Percentiles rank a stretch among this genome's conserved stretches.
Evolutionary conservation across 2,113 vertebrate genomes (phyloP).

Genomic region (Thamnophis sirtalis): DNA sequence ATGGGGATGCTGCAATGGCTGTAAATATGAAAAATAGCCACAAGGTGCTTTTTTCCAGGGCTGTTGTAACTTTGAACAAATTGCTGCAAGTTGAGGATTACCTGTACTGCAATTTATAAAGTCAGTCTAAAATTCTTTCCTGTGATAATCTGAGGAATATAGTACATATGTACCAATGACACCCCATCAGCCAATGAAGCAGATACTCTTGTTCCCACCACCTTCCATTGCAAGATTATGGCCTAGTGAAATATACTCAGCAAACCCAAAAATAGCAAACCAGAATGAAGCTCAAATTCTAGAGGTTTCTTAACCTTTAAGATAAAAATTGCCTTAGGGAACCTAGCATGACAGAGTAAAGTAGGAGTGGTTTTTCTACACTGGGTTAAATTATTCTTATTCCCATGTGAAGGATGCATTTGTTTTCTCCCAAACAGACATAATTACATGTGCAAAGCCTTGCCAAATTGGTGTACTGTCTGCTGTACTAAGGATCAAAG

Average conservation of each 20-base stretch:
- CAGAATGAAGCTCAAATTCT: not conserved
- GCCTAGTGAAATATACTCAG: not conserved
- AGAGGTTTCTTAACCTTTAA: not conserved
- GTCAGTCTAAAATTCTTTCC: not conserved
- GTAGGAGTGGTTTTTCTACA: not conserved
- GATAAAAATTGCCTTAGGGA: not conserved
- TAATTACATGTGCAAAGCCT: not conserved
- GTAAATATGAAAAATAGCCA: no score
- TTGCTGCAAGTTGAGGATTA: no score
- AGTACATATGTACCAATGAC: not conserved
- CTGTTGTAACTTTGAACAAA: no score
- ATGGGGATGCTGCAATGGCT: no score
- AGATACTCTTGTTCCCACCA: not conserved
- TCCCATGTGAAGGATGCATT: not conserved
- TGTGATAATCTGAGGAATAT: not conserved
- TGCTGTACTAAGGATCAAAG: not conserved
- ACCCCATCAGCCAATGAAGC: not conserved
- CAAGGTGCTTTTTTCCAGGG: no score
- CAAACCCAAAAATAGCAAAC: not conserved
- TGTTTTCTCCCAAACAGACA: constrained; percentile 4
- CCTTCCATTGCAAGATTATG: not conserved
- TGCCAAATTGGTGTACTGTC: not conserved
- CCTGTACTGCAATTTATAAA: not conserved
- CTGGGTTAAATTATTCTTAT: not conserved
- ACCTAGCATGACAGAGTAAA: not conserved